Base-by-base conservation (phyloP, 1,140 invertebrate genomes). In the Amyelois transitella region DNA sequence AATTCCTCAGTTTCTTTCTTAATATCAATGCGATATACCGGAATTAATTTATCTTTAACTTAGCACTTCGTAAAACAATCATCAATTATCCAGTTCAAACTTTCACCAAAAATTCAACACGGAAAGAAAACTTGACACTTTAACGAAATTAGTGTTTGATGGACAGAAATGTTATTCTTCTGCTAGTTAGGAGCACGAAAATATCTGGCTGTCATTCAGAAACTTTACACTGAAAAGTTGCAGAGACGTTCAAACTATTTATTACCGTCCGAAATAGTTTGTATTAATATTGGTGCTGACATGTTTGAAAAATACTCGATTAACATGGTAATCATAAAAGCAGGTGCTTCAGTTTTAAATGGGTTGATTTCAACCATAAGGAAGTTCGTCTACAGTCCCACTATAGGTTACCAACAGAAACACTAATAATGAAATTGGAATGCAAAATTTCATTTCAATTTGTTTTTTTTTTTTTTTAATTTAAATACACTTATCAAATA, bases 201-300 rank as follows among this genome's bases (percentile, higher is more conserved):
- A 79, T 79, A 81, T 66, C 65, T 44, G 54, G 19, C 66, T 75
- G 76, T 75, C 55, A 58, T 72, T 55, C 60, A 53, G 72, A 77
- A 83, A 85, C 71, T 76, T 75, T 72, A 81, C 60, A 81, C 75
- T 78, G 70, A 79, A 78, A 82, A 72, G 72, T 77, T 72, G 68
- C 69, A 68, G 69, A 71, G 66, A 49, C 54, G 55, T 62, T 60
- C 61, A 21, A 60, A 59, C 53, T 21, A 61, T 48, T 48, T 48
- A 48, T 48, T 48, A 48, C 20, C n/a, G 20, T 21, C 19, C 18
- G 17, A 48, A 48, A 48, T 48, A 48, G 45, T 21, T 38, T 14
- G 17, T 38, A 14, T 14, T 14, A 38, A 14, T 3, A 38, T 38
- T 14, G n/a, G 32, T 38, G 32, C 1, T 2, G 4, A 38, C 17